Evolutionary conservation across 2,888 invertebrate species (phyloP).

Genomic region (Julus scandinavius): DNA sequence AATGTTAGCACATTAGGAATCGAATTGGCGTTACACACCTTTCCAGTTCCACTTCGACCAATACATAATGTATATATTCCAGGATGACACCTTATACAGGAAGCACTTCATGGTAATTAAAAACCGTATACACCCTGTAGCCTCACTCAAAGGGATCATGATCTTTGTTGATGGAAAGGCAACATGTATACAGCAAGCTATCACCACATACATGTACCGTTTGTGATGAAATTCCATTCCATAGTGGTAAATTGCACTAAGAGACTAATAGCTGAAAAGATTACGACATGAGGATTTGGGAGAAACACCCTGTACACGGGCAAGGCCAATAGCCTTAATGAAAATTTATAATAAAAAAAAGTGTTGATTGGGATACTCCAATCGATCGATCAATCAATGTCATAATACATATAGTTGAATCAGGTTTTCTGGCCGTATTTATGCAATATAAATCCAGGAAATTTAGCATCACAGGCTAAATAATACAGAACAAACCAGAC

Average conservation of each 20-base stretch:
- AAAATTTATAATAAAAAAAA: background rate
- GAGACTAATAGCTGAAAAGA: too few species aligned
- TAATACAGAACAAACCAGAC: background rate
- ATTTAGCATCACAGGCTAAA: background rate
- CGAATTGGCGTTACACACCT: constrained; percentile 35
- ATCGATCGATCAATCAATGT: background rate
- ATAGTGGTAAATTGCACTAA: too few species aligned
- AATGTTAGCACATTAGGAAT: background rate
- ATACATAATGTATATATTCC: background rate
- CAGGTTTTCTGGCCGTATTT: background rate
- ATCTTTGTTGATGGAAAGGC: background rate
- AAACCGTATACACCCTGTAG: background rate
- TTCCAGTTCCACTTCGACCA: constrained; percentile 8
- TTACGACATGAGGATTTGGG: too few species aligned
- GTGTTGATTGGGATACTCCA: background rate
- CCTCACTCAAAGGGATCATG: background rate
- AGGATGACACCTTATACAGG: background rate
- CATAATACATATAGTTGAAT: background rate
- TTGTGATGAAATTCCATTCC: background rate
- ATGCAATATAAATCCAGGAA: background rate
- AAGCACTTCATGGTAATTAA: background rate
- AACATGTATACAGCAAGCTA: too few species aligned
- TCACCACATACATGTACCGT: background rate
- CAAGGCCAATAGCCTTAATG: background rate
- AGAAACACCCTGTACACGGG: background rate